These are phyloP conservation scores for Dallia pectoralis DNA, from an alignment of 2,797 vertebrate genomes.

Conservation along the genomic window DNA sequence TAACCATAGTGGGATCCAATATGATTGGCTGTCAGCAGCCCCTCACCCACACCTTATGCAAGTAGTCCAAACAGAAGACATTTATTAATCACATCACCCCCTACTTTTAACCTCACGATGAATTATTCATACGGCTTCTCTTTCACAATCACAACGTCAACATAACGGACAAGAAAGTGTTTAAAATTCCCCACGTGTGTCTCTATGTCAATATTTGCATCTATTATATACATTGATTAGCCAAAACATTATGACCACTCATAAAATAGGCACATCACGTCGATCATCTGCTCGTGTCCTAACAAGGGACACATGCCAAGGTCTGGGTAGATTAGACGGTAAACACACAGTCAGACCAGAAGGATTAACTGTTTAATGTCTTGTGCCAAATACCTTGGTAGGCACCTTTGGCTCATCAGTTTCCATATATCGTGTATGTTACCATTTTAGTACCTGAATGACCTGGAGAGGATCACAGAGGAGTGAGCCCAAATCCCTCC, in stretches of 20 bases:
- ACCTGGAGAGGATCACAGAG: too few species aligned
- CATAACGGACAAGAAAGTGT: conserved; percentile 36
- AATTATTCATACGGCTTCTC: conserved; percentile 51
- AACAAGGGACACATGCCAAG: too few species aligned
- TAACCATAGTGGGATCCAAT: not conserved
- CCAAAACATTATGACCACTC: too few species aligned
- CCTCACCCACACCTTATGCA: conserved; percentile 24
- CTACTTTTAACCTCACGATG: conserved; percentile 35
- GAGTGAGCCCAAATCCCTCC: too few species aligned
- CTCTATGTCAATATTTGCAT: conserved; percentile 40
- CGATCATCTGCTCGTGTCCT: too few species aligned
- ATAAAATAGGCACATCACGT: too few species aligned
- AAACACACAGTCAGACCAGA: too few species aligned
- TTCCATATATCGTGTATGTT: conserved; percentile 10
- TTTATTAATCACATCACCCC: conserved; percentile 32
- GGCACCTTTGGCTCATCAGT: too few species aligned
- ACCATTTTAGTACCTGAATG: too few species aligned
- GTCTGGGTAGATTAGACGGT: too few species aligned
- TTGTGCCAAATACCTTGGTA: too few species aligned
- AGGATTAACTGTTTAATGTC: too few species aligned
- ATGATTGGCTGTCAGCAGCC: conserved; percentile 25
- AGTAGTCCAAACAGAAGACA: conserved; percentile 41
- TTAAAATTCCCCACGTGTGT: conserved; percentile 31
- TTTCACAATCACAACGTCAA: conserved; percentile 41
- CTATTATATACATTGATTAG: conserved; percentile 27